These are phyloP conservation scores for Paraescarpia echinospica DNA, from an alignment of 1,140 invertebrate species.

Conservation along the genomic window DNA sequence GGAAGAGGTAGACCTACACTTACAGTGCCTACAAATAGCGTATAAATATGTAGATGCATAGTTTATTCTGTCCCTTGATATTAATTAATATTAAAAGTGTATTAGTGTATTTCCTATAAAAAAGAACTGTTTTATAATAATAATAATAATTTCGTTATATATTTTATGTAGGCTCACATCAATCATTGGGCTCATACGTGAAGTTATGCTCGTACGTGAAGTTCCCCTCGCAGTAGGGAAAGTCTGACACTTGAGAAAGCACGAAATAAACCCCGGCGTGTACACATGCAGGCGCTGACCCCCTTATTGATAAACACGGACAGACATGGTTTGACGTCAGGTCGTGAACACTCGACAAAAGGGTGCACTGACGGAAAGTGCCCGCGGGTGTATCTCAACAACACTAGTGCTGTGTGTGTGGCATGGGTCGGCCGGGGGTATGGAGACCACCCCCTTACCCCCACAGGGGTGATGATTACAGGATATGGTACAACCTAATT, in stretches of 20 bases:
- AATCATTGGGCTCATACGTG: no score
- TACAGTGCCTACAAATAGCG: no score
- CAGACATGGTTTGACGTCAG: background rate
- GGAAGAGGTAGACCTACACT: no score
- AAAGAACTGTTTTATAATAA: no score
- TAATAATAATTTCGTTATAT: no score
- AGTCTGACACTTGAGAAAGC: background rate
- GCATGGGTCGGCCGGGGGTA: no score
- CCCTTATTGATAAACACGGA: background rate
- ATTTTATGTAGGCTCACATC: no score
- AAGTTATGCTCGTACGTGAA: no score
- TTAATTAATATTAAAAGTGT: no score
- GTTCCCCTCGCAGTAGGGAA: background rate
- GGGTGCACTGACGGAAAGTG: background rate
- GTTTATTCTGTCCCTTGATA: no score
- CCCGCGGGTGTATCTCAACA: background rate
- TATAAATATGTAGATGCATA: no score
- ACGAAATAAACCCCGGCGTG: background rate
- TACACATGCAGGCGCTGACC: background rate
- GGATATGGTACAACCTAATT: constrained; percentile 1
- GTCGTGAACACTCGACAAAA: background rate
- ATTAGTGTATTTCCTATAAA: no score
- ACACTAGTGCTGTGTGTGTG: background rate
- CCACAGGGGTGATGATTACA: background rate
- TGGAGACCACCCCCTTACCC: background rate